phyloP scores from a whole-genome alignment of 2,888 invertebrate genomes.

The Acanthococcus lagerstroemiae region DNA sequence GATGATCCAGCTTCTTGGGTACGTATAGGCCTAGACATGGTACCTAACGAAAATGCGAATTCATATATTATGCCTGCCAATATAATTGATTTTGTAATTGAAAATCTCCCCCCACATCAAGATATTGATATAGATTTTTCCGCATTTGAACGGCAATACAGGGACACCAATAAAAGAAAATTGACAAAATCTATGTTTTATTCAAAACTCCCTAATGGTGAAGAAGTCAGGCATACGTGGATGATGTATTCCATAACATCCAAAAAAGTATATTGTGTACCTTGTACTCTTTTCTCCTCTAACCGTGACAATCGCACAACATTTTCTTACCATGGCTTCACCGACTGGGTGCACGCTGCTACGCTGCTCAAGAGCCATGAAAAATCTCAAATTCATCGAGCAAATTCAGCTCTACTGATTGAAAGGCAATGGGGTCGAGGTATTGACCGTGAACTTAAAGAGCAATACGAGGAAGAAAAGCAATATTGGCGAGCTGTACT shows the following conservation, averaged over 20 bases:
- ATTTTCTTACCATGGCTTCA: not conserved
- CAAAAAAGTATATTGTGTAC: not conserved
- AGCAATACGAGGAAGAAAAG: not conserved
- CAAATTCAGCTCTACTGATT: not conserved
- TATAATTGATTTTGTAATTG: not conserved
- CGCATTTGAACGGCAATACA: not conserved
- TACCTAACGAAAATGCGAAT: not conserved
- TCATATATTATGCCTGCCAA: not conserved
- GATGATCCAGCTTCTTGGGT: not conserved
- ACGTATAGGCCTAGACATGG: too few species aligned
- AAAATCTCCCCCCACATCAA: not conserved
- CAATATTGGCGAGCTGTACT: constrained; percentile 25
- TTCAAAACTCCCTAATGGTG: not conserved
- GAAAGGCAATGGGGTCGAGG: not conserved
- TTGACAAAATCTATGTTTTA: not conserved
- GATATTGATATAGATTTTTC: not conserved
- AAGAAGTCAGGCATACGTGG: not conserved
- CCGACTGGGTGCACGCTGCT: not conserved
- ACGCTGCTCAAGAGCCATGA: not conserved
- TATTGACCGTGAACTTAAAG: not conserved
- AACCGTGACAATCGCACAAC: not conserved
- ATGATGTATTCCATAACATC: not conserved
- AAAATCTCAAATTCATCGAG: not conserved
- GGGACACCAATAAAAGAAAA: not conserved
- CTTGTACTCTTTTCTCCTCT: constrained; percentile 1